These are phyloP conservation scores for Phycodurus eques DNA, from an alignment of 2,113 vertebrate genomes.

Conservation along the genomic window DNA sequence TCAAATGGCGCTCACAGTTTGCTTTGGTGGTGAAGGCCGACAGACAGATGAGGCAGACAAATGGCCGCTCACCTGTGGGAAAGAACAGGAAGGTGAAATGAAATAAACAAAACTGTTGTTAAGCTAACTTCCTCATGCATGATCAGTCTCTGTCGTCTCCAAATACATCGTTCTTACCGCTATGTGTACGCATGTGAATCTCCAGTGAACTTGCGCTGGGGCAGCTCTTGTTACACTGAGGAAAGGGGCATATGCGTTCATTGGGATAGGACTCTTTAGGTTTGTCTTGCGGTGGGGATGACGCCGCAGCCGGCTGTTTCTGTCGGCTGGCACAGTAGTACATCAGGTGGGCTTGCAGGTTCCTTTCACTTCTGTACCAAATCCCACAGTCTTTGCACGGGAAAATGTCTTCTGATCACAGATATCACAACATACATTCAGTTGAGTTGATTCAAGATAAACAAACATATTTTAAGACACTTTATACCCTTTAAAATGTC, in stretches of 20 bases:
- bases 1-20: constrained; percentile 96
- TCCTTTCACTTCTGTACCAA: constrained; percentile 96
- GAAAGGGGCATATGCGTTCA: constrained; percentile 91
- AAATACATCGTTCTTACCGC: constrained; percentile 74
- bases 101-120: not conserved
- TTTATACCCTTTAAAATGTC: not conserved
- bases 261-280: constrained; percentile 90
- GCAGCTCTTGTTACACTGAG: constrained; percentile 97
- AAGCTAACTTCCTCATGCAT: not conserved
- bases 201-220: constrained; percentile 97
- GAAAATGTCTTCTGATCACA: constrained; percentile 89
- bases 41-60: constrained; percentile 94
- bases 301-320: constrained; percentile 67
- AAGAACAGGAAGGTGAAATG: constrained; percentile 3
- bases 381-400: constrained; percentile 98
- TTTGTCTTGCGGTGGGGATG: constrained; percentile 80
- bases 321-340: constrained; percentile 97
- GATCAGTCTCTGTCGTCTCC: not conserved
- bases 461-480: not conserved
- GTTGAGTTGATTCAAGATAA: not conserved
- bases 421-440: not conserved
- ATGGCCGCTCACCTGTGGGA: constrained; percentile 88
- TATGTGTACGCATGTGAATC: constrained; percentile 98
- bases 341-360: constrained; percentile 96
- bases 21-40: constrained; percentile 98